Evolutionary conservation across 2,888 invertebrate genomes (phyloP), one percentile per base, ranked within the genome.

Genomic region (Platycheirus albimanus): DNA sequence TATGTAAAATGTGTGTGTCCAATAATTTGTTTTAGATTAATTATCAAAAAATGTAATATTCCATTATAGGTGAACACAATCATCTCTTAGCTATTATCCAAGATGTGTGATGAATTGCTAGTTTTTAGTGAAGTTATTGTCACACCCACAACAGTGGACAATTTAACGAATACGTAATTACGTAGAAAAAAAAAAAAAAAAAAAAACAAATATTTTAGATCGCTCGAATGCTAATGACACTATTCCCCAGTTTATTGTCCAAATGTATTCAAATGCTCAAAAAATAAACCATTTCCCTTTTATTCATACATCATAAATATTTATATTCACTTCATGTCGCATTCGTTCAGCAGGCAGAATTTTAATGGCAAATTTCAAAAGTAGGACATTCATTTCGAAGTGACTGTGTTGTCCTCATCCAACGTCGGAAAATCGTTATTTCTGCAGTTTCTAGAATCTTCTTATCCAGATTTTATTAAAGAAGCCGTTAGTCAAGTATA

Each of bases 61-160:
- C 43, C 43, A 61, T 28, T 38, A 77, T 77, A 77, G 81, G 77
- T 81, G 81, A 77, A 77, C 63, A 81, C 77, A 81, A 72, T 67
- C 80, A 80, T 80, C 77, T 77, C n/a, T 67, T 81, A 81, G 76
- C 3, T 28, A 45, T 70, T 70, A 43, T 76, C 66, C 66, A 81
- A 71, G 71, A 74, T 77, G 79, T 74, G 61, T 77, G 71, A 76
- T 81, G 81, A 61, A 71, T 71, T 81, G 81, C 81, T 81, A 81
- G 81, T 81, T 76, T 20, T 33, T 76, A 67, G 77, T 71, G 61
- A 64, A 71, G 61, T 76, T 71, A 30, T 30, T 17, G 19, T 63
- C 17, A 51, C 36, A 52, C 38, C 66, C 41, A 76, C 45, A 56
- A 15, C 66, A 63, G 61, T 71, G 66, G 66, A 49, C 17, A 30